A percentile compares a stretch with the other conserved stretches of the same genome.
phyloP scores from a whole-genome alignment of 1,140 invertebrate genomes.

The Drosophila bipectinata region DNA sequence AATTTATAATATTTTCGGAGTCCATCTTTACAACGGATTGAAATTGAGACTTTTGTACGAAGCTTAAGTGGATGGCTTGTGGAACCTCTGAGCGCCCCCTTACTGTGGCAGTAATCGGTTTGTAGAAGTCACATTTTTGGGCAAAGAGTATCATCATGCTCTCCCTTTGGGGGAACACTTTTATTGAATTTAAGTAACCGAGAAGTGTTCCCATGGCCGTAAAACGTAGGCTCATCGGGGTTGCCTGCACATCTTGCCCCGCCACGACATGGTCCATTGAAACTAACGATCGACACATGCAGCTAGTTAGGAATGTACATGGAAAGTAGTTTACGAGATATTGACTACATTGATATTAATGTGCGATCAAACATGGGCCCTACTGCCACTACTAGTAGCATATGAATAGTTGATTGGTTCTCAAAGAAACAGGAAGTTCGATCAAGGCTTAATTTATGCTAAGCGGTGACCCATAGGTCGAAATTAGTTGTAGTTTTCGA shows the following conservation, averaged over 20 bases:
- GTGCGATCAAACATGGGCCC: slow-evolving; percentile 55
- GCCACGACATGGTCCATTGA: slow-evolving; percentile 59
- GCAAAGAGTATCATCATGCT: neutral
- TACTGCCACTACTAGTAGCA: slow-evolving; percentile 1
- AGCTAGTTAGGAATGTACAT: slow-evolving; percentile 58
- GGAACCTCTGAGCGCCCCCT: neutral
- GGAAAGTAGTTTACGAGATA: neutral
- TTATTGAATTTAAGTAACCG: neutral
- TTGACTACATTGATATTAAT: slow-evolving; percentile 75
- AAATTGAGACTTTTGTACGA: slow-evolving; percentile 58
- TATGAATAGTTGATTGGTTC: slow-evolving; percentile 48
- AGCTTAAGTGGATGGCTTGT: slow-evolving; percentile 52
- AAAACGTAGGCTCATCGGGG: slow-evolving; percentile 1
- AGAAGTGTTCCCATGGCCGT: neutral
- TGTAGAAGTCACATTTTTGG: neutral
- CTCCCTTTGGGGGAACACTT: neutral
- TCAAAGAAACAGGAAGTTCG: slow-evolving; percentile 60
- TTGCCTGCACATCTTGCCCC: neutral
- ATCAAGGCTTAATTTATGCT: slow-evolving; percentile 52
- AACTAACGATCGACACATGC: slow-evolving; percentile 71
- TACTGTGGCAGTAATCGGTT: neutral
- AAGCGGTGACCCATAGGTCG: slow-evolving; percentile 44
- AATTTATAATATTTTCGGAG: slow-evolving; percentile 48
- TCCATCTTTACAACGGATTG: slow-evolving; percentile 61
- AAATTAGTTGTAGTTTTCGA: slow-evolving; percentile 70